phyloP scores from a whole-genome alignment of 1,140 invertebrate species.

The Bombus difficillimus region DNA sequence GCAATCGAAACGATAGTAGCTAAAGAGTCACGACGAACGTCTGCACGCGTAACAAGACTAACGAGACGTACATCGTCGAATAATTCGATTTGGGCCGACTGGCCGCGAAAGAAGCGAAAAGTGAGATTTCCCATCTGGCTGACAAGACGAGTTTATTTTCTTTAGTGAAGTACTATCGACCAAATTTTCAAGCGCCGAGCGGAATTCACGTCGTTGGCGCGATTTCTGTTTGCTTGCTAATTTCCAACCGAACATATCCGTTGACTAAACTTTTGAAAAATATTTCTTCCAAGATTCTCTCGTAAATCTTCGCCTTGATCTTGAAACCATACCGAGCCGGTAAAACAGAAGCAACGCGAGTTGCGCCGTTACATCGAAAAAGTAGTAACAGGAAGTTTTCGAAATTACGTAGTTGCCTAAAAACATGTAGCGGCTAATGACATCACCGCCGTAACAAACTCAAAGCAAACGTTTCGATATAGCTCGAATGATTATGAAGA shows the following conservation, averaged over 20 bases:
- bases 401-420: not conserved
- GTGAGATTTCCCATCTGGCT: conserved; percentile 41
- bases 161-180: conserved; percentile 25
- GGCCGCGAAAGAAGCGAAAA: conserved; percentile 26
- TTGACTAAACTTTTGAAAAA: not conserved
- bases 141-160: conserved; percentile 51
- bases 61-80: not conserved
- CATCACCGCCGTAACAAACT: not conserved
- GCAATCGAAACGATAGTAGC: fast-evolving
- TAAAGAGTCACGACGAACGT: not conserved
- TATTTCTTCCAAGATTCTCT: not conserved
- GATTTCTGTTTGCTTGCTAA: conserved; percentile 44
- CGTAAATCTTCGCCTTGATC: not conserved
- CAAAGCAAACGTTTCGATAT: not conserved
- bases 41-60: not conserved
- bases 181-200: not conserved
- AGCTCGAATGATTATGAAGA: not conserved
- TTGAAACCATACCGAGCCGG: not conserved
- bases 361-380: no score
- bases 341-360: not conserved
- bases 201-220: not conserved
- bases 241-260: not conserved
- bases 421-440: conserved; percentile 2
- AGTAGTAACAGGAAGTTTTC: not conserved
- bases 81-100: conserved; percentile 7